Conservation (phyloP, 2,888 invertebrate genomes). For the Drosophila peninsularis region DNA sequence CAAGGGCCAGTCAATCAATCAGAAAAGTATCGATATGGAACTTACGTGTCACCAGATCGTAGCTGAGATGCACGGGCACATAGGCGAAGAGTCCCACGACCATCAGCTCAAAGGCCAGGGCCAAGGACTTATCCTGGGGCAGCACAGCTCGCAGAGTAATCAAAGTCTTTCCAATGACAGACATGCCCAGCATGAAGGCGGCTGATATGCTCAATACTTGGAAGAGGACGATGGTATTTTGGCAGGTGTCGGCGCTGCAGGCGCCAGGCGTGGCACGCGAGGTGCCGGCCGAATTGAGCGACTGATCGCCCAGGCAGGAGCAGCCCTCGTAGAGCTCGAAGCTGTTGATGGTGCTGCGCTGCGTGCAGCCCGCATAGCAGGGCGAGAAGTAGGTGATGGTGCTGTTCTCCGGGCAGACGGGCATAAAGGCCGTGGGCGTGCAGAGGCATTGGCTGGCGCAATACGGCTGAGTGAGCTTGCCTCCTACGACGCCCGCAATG, state of each 20-base stretch:
- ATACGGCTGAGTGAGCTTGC: constrained; percentile 84
- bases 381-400: constrained; percentile 88
- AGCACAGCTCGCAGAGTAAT: constrained; percentile 86
- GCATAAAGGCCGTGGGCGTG: constrained; percentile 86
- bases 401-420: constrained; percentile 87
- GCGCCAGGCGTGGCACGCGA: constrained; percentile 86
- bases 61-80: constrained; percentile 88
- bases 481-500: constrained; percentile 85
- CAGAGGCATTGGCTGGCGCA: constrained; percentile 87
- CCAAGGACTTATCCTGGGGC: constrained; percentile 87
- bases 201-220: constrained; percentile 84
- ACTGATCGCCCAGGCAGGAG: constrained; percentile 84
- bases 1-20: not conserved
- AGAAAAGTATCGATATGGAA: no score
- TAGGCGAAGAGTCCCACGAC: constrained; percentile 86
- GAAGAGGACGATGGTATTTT: constrained; percentile 85
- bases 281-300: constrained; percentile 46
- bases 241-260: constrained; percentile 86
- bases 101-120: constrained; percentile 87
- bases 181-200: constrained; percentile 83
- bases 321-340: constrained; percentile 86
- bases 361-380: constrained; percentile 89
- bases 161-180: constrained; percentile 85
- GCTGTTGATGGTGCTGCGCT: constrained; percentile 84
- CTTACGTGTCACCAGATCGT: constrained; percentile 87